Evolutionary conservation across 2,113 vertebrate genomes (phyloP).

Genomic region (Oncorhynchus nerka): DNA sequence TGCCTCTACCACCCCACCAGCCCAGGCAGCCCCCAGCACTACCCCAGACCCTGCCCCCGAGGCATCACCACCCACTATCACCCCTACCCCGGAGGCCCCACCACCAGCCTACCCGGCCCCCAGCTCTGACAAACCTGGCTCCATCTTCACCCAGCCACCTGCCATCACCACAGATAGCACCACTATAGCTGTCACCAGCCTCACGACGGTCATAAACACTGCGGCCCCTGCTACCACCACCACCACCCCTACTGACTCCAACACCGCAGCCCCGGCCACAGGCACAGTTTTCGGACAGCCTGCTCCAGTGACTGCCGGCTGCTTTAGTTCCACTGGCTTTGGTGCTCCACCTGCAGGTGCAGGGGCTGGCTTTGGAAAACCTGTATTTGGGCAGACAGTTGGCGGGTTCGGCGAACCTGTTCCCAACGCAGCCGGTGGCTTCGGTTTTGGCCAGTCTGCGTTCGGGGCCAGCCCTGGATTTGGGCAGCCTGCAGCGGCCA

Average conservation of each 20-base stretch:
- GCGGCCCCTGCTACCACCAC: conserved; percentile 46
- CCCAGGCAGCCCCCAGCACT: background rate
- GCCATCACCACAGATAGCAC: conserved; percentile 42
- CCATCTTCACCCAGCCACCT: conserved; percentile 66
- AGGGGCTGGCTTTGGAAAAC: conserved; percentile 73
- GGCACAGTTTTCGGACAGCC: conserved; percentile 65
- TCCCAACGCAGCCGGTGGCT: conserved; percentile 63
- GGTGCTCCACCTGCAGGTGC: conserved; percentile 38
- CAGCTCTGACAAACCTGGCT: conserved; percentile 62
- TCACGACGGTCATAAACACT: background rate
- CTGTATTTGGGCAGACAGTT: conserved; percentile 78
- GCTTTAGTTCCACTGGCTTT: conserved; percentile 69
- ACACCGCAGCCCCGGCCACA: conserved; percentile 11
- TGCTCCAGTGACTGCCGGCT: conserved; percentile 56
- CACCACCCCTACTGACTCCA: conserved; percentile 38
- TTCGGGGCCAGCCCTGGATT: conserved; percentile 76
- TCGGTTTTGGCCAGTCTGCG: conserved; percentile 74
- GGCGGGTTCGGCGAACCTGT: conserved; percentile 80
- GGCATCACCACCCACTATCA: background rate
- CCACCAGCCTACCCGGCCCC: conserved; percentile 44
- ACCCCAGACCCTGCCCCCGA: background rate
- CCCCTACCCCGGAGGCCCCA: background rate
- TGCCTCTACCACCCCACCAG: background rate
- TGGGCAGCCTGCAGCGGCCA: conserved; percentile 68
- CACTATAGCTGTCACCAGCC: conserved; percentile 25